Conservation (phyloP, 2,888 invertebrate species). For the Melipona beecheii region DNA sequence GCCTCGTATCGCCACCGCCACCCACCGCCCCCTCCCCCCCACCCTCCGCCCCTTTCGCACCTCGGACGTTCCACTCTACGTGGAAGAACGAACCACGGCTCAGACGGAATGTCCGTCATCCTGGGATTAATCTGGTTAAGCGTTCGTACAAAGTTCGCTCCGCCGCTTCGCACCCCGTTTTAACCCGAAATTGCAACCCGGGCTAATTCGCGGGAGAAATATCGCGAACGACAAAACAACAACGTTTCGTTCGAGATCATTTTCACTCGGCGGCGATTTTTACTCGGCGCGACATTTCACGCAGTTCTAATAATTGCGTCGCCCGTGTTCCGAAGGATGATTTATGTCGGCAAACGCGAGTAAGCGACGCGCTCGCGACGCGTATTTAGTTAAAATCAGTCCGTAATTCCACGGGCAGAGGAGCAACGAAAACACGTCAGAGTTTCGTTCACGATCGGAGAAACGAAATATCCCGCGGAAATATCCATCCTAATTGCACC, state of each 20-base stretch:
- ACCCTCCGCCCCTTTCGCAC: constrained; percentile 9
- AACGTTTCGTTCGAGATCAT: too few relatives aligned
- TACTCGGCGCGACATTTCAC: too few relatives aligned
- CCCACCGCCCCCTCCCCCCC: neutral
- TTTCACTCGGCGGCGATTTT: too few relatives aligned
- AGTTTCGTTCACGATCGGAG: neutral
- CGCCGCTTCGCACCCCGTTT: constrained; percentile 10
- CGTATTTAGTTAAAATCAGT: constrained; percentile 6
- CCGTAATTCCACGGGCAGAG: neutral
- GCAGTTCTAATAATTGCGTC: neutral
- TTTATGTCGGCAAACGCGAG: neutral
- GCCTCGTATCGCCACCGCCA: constrained; percentile 12
- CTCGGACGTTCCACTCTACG: constrained; percentile 31
- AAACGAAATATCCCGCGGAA: neutral
- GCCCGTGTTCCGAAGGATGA: neutral
- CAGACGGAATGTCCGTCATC: constrained; percentile 32
- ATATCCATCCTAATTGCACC: neutral
- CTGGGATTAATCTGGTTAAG: constrained; percentile 55
- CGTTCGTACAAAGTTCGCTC: constrained; percentile 12
- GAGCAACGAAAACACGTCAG: neutral
- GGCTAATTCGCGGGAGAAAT: too few relatives aligned
- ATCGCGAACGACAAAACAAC: too few relatives aligned
- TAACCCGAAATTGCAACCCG: neutral
- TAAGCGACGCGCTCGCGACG: neutral
- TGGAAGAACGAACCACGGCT: constrained; percentile 6